A percentile compares a stretch with the other conserved stretches of the same genome.
Conservation (phyloP, 2,113 vertebrate genomes). For the Balaeniceps rex region DNA sequence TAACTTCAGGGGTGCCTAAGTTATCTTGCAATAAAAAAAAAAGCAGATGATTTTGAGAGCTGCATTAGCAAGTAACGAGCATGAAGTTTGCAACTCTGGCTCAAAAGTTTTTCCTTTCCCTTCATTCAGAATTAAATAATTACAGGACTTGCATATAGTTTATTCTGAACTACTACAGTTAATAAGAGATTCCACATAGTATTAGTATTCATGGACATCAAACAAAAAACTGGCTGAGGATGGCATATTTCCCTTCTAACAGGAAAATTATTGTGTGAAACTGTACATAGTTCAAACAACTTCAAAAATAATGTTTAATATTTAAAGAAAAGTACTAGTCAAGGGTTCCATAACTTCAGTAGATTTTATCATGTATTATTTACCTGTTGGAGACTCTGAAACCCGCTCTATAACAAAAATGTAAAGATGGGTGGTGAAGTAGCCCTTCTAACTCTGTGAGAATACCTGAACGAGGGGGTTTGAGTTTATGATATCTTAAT, state of each 20-base stretch:
- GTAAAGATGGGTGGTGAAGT: conserved; percentile 45
- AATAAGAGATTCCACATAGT: background rate
- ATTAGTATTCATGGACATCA: conserved; percentile 65
- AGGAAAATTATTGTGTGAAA: conserved; percentile 65
- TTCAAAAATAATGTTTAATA: conserved; percentile 75
- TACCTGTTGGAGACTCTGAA: conserved; percentile 52
- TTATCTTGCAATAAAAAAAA: background rate
- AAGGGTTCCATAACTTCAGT: conserved; percentile 62
- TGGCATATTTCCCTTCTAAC: conserved; percentile 63
- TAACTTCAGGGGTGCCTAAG: background rate
- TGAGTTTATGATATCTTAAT: background rate
- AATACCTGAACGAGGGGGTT: background rate
- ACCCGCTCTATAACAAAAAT: conserved; percentile 49
- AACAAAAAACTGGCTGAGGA: conserved; percentile 64
- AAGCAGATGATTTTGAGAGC: background rate
- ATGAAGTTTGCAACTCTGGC: background rate
- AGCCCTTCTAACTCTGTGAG: background rate
- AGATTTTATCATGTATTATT: conserved; percentile 71
- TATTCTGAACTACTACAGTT: conserved; percentile 22
- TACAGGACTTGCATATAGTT: conserved; percentile 14
- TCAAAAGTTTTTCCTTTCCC: background rate
- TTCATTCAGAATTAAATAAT: conserved; percentile 28
- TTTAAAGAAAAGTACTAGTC: conserved; percentile 74
- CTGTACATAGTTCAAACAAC: conserved; percentile 63
- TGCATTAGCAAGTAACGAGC: background rate